phyloP scores from a whole-genome alignment of 1,140 invertebrate genomes.

The Cheumatopsyche charites region DNA sequence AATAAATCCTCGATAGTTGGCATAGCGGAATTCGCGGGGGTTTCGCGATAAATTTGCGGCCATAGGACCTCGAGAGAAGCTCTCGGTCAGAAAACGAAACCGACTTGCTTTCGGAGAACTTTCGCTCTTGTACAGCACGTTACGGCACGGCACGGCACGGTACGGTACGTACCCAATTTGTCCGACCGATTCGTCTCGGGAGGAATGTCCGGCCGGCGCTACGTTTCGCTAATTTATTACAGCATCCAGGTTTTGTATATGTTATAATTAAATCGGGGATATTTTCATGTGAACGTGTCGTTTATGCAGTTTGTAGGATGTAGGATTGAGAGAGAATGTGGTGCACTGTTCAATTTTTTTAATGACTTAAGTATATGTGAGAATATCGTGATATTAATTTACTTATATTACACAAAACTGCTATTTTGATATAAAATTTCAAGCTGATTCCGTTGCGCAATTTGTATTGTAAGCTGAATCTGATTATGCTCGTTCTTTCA shows the following conservation, averaged over 20 bases:
- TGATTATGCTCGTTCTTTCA: no score
- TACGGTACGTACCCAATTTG: slow-evolving; percentile 8
- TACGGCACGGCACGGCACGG: no score
- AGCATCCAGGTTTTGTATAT: neutral
- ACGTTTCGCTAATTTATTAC: slow-evolving; percentile 11
- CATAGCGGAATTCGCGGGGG: neutral
- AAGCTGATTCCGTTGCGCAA: no score
- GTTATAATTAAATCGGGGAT: neutral
- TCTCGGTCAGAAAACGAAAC: neutral
- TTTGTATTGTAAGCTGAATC: no score
- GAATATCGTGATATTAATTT: no score
- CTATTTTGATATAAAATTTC: no score
- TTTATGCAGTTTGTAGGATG: no score
- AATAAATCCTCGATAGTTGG: neutral
- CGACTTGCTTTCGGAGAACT: neutral
- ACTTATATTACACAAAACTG: no score
- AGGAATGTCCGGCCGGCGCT: slow-evolving; percentile 1
- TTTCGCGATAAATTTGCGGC: slow-evolving; percentile 7
- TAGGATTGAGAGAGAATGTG: no score
- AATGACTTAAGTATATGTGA: no score
- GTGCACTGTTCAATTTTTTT: no score
- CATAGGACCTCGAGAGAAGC: neutral
- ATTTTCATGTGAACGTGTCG: neutral
- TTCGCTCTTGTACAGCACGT: no score
- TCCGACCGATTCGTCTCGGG: neutral